Base-by-base conservation (phyloP, 92 coral and sea anemone genomes). In the Scolanthus callimorphus region DNA sequence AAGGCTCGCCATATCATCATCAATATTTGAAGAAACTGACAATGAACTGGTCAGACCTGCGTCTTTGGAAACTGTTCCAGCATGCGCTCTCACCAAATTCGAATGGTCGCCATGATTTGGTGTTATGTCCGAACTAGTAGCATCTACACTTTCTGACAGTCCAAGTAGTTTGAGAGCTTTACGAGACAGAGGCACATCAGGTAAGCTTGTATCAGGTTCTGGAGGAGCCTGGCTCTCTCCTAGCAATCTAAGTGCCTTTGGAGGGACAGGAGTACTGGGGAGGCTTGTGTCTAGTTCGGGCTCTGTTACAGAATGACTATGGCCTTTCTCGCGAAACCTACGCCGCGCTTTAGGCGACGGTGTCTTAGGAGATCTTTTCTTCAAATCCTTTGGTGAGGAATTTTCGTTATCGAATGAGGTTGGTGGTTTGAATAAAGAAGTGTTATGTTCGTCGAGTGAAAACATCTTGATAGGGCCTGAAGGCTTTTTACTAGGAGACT, bases 1-100 rank as follows among this genome's bases (percentile, higher is more conserved):
- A 15, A 76, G 39, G 60, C 88, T 82, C 19, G 69, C 74, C 69
- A 62, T 61, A 57, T 82, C 79, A 50, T 73, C 73, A 63, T 61
- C 62, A 3, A 39, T 24, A 17, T 29, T 23, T 13, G 22, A 17
- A 17, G 39, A 17, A n/a, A 48, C 30, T 4, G 51, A 0, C 57
- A 31, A 31, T 29, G 47, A 45, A 34, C 29, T 45, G 3, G 4
- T 30, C 27, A 17, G 1, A 4, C 22, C 52, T 4, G 4, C 8
- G 4, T 9, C 52, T 4, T 11, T 20, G 23, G 12, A 4, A 19
- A 9, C 12, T 4, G 6, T 21, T 4, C 6, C 19, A 9, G 17
- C 19, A 4, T 46, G 11, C 12, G 17, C 6, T 19, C 19, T 20
- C 12, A 9, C 17, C 4, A 20, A 46, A 15, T 6, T 34, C 4